Evolutionary conservation across 2,113 vertebrate species (phyloP), one percentile per base, ranked within the genome.

Genomic region (Oncorhynchus nerka): DNA sequence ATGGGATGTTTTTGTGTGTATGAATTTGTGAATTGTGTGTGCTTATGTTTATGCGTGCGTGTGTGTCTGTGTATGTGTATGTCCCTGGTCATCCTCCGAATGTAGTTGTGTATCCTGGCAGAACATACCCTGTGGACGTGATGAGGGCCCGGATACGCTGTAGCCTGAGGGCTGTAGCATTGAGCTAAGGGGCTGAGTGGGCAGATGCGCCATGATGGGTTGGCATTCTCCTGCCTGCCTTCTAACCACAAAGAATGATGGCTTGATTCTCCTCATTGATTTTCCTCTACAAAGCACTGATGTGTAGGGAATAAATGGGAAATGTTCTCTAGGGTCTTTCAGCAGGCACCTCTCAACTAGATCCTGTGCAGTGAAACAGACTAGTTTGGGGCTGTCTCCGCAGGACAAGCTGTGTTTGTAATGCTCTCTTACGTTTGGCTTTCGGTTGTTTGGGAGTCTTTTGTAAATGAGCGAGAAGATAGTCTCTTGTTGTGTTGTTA

Each of bases 261-360:
- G 68, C 84, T 90, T 89, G 86, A 85, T 92, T 89, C 82, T 84
- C 68, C 76, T 71, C 78, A 88, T 89, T 88, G 86, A 87, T 91
- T 92, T 87, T 45, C 71, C 77, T 81, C 82, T 79, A 82, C 80
- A 89, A 82, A 84, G 85, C 83, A 84, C 79, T 81, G 79, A 73
- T 71, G 76, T 80, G 83, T 90, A 85, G 84, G 78, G 83, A 75
- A 79, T 82, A 81, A 11, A 61, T 32, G 28, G 39, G 39, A 45
- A 39, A 45, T 28, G 34, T 66, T 66, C 85, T 81, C 84, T 76
- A 45, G 83, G 87, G 89, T 89, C 85, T 86, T 91, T 87, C 85
- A 78, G 70, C 1, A 90, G 84, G 84, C 86, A 74, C 75, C 71
- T 74, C 68, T 51, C 83, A 82, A 88, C 90, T 12, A 11, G 39